Percentiles rank a stretch among this genome's conserved stretches.
phyloP scores from a whole-genome alignment of 64 coral and sea anemone species.

The Exaiptasia diaphana region DNA sequence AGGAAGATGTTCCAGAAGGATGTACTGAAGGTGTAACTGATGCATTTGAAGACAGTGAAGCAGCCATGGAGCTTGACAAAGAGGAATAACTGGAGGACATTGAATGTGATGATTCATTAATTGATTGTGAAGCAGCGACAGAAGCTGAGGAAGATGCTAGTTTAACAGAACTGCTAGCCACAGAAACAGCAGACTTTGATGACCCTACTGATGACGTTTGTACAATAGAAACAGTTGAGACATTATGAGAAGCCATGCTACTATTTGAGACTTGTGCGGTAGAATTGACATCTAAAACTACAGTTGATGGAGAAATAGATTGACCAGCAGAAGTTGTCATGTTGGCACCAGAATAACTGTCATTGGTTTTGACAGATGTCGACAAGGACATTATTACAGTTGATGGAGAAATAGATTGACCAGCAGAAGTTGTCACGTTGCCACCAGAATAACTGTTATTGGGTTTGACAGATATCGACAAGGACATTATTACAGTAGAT shows the following conservation, averaged over 20 bases:
- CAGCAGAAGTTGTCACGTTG: neutral
- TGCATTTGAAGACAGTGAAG: neutral
- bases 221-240: no score
- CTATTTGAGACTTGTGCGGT: no score
- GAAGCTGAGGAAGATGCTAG: neutral
- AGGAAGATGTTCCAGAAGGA: neutral
- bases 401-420: neutral
- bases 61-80: no score
- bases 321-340: neutral
- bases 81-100: no score
- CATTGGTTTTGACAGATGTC: neutral
- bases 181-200: no score
- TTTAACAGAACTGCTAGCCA: no score
- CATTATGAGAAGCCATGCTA: no score
- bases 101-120: no score
- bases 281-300: no score
- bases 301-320: neutral
- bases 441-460: neutral
- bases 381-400: neutral
- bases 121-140: neutral
- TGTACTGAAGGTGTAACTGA: neutral
- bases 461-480: neutral
- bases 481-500: no score
- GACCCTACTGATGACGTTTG: no score
- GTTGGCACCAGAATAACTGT: neutral